Base-by-base conservation (phyloP, 2,797 vertebrate genomes). In the Syncerus caffer region DNA sequence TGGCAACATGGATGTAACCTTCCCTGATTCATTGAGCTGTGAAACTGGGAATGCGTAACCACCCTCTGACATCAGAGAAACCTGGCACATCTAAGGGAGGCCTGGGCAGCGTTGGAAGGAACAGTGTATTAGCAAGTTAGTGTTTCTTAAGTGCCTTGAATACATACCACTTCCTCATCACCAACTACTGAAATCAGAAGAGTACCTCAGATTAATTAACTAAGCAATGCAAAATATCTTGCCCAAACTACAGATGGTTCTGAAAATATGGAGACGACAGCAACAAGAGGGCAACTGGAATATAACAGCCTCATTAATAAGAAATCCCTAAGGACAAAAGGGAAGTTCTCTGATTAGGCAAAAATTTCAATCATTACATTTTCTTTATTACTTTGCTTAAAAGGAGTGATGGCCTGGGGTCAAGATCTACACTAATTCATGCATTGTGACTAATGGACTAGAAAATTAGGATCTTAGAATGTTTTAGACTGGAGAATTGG, bases 391-490 rank as follows among this genome's bases (percentile, higher is more conserved):
- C 53, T 95, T 87, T 94, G 23, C 79, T 96, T 97, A 93, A 95
- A 97, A 96, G 83, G 31, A 94, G 85, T 93, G 60, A 90, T 91
- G 84, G 19, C 94, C 95, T 12, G 14, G 38, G 96, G 97, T 97
- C 96, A 98, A 29, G 38, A 58, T 90, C 92, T 90, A 89, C 42
- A 95, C 53, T 95, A 95, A 94, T 86, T 90, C 90, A 96, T 47
- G 53, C 60, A 62, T 78, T 95, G 74, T 93, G 93, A 96, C 95
- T 95, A 98, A 95, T 89, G 64, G 91, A 95, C 57, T 94, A 97
- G 95, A 96, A 98, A 98, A 97, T 97, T 94, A 94, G 45, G 76
- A 93, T 97, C 83, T 97, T 85, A 31, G 62, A 96, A 96, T 17
- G 23, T 23, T 89, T 95, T 19, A 89, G 47, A 85, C 57, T 62